Percentiles rank a stretch among this genome's conserved stretches.
phyloP scores from a whole-genome alignment of 2,797 vertebrate genomes.

The Crenuchus spilurus region DNA sequence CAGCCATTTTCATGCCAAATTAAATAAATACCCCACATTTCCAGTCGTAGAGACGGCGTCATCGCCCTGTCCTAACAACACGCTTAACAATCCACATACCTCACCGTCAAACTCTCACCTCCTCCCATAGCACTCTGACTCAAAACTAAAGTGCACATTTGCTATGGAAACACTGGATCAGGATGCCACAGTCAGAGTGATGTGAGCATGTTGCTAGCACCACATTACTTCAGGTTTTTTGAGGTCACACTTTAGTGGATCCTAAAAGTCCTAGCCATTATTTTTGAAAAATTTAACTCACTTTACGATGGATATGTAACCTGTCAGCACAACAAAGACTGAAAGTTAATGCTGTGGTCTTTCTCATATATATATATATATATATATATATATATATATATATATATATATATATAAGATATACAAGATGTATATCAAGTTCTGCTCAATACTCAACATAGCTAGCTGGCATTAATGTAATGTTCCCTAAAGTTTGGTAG shows the following conservation, averaged over 20 bases:
- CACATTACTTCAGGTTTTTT: slow-evolving; percentile 46
- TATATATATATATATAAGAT: too few species aligned
- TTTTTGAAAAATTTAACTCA: too few species aligned
- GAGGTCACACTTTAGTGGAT: slow-evolving; percentile 36
- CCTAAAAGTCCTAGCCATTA: neutral
- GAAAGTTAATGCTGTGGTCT: neutral
- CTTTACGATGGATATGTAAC: neutral
- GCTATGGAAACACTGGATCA: slow-evolving; percentile 29
- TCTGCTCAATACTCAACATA: too few species aligned
- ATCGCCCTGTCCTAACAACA: slow-evolving; percentile 35
- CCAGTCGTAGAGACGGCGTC: slow-evolving; percentile 28
- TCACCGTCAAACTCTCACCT: slow-evolving; percentile 20
- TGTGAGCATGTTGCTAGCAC: slow-evolving; percentile 18
- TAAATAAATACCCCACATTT: slow-evolving; percentile 51
- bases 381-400: too few species aligned
- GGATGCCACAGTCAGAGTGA: neutral
- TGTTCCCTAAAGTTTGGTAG: too few species aligned
- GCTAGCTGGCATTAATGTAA: too few species aligned
- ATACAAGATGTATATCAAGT: too few species aligned
- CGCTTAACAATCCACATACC: slow-evolving; percentile 39
- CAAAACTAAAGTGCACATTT: slow-evolving; percentile 35
- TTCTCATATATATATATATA: too few species aligned
- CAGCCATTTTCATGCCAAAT: slow-evolving; percentile 50
- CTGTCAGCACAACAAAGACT: slow-evolving; percentile 2
- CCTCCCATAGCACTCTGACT: slow-evolving; percentile 43